Conservation (phyloP, 2,797 vertebrate species). For the Gallinago stenura region DNA sequence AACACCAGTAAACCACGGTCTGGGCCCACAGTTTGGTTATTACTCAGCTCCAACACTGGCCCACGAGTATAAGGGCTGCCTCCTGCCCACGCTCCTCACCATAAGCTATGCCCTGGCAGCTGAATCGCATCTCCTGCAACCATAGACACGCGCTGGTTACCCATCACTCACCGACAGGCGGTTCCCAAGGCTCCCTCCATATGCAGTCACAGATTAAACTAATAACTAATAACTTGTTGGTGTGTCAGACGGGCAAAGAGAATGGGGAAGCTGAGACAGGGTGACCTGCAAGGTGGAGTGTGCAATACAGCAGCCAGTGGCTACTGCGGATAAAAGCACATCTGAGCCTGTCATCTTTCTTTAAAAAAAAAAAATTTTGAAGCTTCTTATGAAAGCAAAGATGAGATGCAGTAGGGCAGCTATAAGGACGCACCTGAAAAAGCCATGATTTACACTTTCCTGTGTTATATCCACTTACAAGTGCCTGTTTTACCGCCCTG, state of each 20-base stretch:
- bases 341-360: not conserved
- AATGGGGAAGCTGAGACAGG: not conserved
- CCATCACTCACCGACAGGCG: not conserved
- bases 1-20: not conserved
- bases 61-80: not conserved
- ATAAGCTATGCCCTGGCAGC: accelerated
- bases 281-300: not conserved
- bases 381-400: not conserved
- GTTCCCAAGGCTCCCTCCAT: not conserved
- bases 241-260: not conserved
- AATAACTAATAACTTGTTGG: not conserved
- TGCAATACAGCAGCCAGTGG: not conserved
- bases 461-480: not conserved
- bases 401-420: not conserved
- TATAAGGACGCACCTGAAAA: not conserved
- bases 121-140: not conserved
- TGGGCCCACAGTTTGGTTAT: not conserved
- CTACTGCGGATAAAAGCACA: not conserved
- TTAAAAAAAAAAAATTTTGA: not conserved
- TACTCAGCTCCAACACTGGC: not conserved
- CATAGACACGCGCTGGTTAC: not conserved
- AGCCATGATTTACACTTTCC: not conserved
- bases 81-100: accelerated
- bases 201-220: not conserved
- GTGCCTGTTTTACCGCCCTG: not conserved